phyloP scores from a whole-genome alignment of 2,888 invertebrate species.

The Abrostola tripartita region DNA sequence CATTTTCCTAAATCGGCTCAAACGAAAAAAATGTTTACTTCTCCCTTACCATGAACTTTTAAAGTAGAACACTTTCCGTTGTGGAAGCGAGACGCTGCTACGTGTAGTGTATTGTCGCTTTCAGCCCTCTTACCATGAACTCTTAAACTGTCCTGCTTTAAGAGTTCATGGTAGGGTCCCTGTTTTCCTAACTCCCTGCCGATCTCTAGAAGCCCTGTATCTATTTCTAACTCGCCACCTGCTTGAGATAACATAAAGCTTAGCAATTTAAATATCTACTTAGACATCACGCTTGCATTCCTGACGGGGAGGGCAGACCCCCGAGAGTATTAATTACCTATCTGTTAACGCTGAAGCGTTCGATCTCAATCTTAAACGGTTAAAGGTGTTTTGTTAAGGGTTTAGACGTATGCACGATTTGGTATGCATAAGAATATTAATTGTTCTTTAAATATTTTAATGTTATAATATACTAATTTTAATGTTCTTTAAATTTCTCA shows the following conservation, averaged over 20 bases:
- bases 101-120: neutral
- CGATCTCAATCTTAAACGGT: constrained; percentile 1
- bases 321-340: neutral
- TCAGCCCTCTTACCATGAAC: no score
- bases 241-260: constrained; percentile 27
- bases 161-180: neutral
- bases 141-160: no score
- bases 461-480: no score
- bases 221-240: constrained; percentile 39
- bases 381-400: neutral
- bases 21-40: no score
- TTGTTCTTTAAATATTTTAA: no score
- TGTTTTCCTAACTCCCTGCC: neutral
- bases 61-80: no score
- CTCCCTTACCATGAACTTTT: no score
- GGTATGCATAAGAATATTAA: no score
- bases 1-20: no score
- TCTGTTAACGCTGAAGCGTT: constrained; percentile 1
- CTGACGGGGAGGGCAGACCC: neutral
- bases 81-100: neutral
- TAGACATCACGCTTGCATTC: constrained; percentile 6
- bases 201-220: neutral
- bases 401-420: neutral
- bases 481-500: no score
- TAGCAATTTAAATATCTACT: constrained; percentile 22